Conservation (phyloP, 2,797 vertebrate species). For the Takifugu ocellatus region DNA sequence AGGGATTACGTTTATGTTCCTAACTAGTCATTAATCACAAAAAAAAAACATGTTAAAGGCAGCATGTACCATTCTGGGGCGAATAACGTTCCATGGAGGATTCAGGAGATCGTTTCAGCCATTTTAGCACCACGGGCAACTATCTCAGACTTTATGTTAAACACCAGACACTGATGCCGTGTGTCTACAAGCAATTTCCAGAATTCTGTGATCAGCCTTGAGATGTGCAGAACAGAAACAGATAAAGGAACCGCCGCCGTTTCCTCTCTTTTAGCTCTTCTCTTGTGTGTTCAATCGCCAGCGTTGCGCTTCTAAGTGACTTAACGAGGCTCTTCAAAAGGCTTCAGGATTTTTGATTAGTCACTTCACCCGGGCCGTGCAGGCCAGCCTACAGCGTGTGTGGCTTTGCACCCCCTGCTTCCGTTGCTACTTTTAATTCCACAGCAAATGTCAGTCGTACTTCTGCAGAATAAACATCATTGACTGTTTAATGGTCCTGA, state of each 20-base stretch:
- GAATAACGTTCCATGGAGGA: too few species aligned
- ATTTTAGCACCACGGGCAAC: too few species aligned
- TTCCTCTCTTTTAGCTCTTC: slow-evolving; percentile 1
- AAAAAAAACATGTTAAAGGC: too few species aligned
- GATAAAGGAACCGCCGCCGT: background rate
- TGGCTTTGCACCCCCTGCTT: too few species aligned
- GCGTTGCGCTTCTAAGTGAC: slow-evolving; percentile 13
- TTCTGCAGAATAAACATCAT: background rate
- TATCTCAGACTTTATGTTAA: too few species aligned
- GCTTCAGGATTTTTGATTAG: slow-evolving; percentile 23
- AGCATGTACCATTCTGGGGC: too few species aligned
- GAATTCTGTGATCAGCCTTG: slow-evolving; percentile 16
- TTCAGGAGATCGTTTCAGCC: too few species aligned
- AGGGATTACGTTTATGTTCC: too few species aligned
- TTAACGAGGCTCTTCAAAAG: slow-evolving; percentile 23
- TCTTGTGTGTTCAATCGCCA: slow-evolving; percentile 20
- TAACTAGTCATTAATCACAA: too few species aligned
- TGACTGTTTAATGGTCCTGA: slow-evolving; percentile 10
- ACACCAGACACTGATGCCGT: background rate
- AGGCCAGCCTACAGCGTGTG: too few species aligned
- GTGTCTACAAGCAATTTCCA: background rate
- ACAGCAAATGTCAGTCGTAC: too few species aligned
- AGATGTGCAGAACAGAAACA: slow-evolving; percentile 7
- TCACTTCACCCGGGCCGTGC: slow-evolving; percentile 2
- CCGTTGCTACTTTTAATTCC: too few species aligned